These are phyloP conservation scores for Seriola aureovittata DNA, from an alignment of 2,113 vertebrate species.

Conservation along the genomic window DNA sequence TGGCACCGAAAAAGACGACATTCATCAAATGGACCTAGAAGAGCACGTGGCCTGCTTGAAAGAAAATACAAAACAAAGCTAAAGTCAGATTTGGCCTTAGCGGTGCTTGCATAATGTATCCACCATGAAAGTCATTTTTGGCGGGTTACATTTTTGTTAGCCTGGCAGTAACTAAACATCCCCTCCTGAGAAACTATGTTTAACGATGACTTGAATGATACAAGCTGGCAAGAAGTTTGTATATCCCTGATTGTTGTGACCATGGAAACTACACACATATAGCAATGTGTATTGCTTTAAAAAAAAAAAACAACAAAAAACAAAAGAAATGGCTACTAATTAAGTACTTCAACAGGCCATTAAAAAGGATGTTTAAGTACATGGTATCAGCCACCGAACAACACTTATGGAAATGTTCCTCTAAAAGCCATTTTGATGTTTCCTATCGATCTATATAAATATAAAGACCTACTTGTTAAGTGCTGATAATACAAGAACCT, in stretches of 20 bases:
- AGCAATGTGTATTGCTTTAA: not conserved
- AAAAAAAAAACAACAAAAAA: not conserved
- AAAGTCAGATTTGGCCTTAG: conserved; percentile 13
- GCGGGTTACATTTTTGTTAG: not conserved
- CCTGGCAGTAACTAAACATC: not conserved
- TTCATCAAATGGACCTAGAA: conserved; percentile 8
- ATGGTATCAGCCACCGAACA: conserved; percentile 14
- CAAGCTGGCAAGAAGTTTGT: not conserved
- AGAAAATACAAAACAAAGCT: not conserved
- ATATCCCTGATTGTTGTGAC: conserved; percentile 21
- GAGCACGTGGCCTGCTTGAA: not conserved
- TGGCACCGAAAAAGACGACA: not conserved
- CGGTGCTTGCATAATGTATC: conserved; percentile 39
- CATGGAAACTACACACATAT: not conserved
- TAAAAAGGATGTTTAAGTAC: not conserved
- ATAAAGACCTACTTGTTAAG: conserved; percentile 43
- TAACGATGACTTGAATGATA: not conserved
- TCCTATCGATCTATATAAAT: conserved; percentile 9
- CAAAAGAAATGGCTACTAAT: not conserved
- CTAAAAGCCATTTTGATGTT: conserved; percentile 27
- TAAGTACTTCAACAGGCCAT: conserved; percentile 14
- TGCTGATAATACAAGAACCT: conserved; percentile 59
- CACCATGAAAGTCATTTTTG: not conserved
- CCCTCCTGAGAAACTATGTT: not conserved
- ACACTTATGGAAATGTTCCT: conserved; percentile 10